A percentile compares a stretch with the other conserved stretches of the same genome.
Conservation (phyloP, 2,797 vertebrate species). For the Apogon talboti region DNA sequence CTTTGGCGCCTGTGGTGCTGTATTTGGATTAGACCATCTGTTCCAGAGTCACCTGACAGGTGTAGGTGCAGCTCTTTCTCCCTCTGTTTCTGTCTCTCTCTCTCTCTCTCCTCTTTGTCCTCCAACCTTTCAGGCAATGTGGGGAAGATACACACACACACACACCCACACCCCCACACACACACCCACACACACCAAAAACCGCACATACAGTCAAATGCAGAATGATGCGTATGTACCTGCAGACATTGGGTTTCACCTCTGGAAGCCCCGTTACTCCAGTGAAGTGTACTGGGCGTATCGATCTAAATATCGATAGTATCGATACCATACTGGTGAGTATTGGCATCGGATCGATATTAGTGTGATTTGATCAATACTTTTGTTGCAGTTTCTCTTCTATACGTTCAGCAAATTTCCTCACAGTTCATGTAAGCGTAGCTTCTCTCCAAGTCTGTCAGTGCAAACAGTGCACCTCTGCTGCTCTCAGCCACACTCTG, state of each 20-base stretch:
- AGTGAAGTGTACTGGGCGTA: too few species aligned
- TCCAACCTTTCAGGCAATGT: conserved; percentile 32
- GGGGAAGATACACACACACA: background rate
- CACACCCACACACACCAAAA: conserved; percentile 5
- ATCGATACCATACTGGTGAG: too few species aligned
- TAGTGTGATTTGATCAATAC: too few species aligned
- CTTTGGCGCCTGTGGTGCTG: conserved; percentile 55
- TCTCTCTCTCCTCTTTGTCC: conserved; percentile 53
- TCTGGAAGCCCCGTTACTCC: conserved; percentile 12
- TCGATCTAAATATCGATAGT: too few species aligned
- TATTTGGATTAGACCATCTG: conserved; percentile 78
- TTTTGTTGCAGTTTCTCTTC: too few species aligned
- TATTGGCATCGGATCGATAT: too few species aligned
- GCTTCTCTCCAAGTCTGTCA: too few species aligned
- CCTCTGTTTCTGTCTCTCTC: conserved; percentile 7
- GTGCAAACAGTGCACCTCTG: too few species aligned
- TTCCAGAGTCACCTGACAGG: conserved; percentile 77
- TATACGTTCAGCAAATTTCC: too few species aligned
- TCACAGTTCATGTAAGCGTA: too few species aligned
- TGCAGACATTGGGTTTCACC: background rate
- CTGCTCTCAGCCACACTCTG: too few species aligned
- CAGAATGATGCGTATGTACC: conserved; percentile 4
- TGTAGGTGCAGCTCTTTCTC: conserved; percentile 57
- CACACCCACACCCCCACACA: background rate
- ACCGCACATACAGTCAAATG: conserved; percentile 21